Evolutionary conservation across 2,113 vertebrate species (phyloP).

Genomic region (Larimichthys polyactis): DNA sequence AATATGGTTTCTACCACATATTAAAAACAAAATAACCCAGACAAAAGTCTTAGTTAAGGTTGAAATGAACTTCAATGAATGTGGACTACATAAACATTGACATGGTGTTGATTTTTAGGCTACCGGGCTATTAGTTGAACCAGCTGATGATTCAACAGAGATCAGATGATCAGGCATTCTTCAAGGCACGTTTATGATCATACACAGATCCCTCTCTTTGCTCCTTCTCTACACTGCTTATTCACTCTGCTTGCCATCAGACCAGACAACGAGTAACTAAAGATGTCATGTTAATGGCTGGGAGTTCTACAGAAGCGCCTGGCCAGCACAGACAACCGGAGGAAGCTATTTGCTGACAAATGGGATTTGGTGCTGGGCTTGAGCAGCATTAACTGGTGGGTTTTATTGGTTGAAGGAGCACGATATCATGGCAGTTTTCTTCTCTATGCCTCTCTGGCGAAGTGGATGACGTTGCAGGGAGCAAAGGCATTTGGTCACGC

Average conservation of each 20-base stretch:
- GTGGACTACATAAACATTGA: neutral
- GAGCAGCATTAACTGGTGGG: conserved; percentile 78
- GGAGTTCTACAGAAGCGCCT: conserved; percentile 67
- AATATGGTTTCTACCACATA: neutral
- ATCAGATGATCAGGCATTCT: conserved; percentile 47
- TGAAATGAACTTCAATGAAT: neutral
- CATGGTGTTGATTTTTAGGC: conserved; percentile 3
- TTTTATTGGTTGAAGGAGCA: conserved; percentile 82
- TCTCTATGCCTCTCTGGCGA: conserved; percentile 72
- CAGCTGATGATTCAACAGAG: conserved; percentile 29
- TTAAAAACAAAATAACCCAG: neutral
- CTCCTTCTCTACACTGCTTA: conserved; percentile 38
- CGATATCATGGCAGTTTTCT: conserved; percentile 76
- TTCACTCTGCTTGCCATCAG: conserved; percentile 57
- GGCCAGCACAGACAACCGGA: conserved; percentile 68
- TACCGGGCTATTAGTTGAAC: conserved; percentile 17
- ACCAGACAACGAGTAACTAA: conserved; percentile 63
- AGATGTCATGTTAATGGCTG: conserved; percentile 69
- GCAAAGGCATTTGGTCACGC: conserved; percentile 76
- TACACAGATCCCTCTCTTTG: conserved; percentile 46
- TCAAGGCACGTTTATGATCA: conserved; percentile 44
- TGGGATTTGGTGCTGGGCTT: conserved; percentile 79
- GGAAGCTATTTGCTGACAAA: conserved; percentile 82
- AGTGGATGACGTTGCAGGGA: conserved; percentile 73
- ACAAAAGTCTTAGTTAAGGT: neutral